Evolutionary conservation across 2,888 invertebrate genomes (phyloP).

Genomic region (Hetaerina titia): DNA sequence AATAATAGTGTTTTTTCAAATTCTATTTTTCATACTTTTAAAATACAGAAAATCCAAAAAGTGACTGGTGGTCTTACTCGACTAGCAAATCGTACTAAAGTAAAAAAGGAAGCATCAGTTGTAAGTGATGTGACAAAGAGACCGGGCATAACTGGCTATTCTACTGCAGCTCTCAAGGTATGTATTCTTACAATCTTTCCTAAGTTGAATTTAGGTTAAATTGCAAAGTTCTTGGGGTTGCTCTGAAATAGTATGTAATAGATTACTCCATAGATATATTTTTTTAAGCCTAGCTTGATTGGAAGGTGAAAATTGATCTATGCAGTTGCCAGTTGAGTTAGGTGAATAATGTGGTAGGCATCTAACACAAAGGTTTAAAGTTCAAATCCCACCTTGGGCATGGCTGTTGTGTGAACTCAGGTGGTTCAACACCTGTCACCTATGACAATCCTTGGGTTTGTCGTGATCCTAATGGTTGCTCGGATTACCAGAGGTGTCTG

Average conservation of each 20-base stretch:
- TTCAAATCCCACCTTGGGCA: no score
- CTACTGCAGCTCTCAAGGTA: conserved; percentile 45
- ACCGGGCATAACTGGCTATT: conserved; percentile 41
- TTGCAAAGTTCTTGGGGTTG: background rate
- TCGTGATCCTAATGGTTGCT: no score
- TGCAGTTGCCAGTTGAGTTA: conserved; percentile 85
- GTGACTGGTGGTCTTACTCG: conserved; percentile 95
- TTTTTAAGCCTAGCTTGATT: no score
- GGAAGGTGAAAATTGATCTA: conserved; percentile 77
- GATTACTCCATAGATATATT: no score
- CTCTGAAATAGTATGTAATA: no score
- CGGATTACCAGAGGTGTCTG: no score
- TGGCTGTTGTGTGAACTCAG: no score
- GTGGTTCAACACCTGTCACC: no score
- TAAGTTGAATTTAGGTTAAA: background rate
- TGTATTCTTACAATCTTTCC: background rate
- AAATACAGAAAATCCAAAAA: conserved; percentile 90
- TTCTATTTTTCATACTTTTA: conserved; percentile 50
- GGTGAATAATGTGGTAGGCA: conserved; percentile 78
- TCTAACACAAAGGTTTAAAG: no score
- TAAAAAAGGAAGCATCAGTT: conserved; percentile 90
- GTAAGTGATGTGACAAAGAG: conserved; percentile 32
- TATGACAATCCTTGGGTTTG: no score
- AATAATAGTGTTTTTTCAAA: conserved; percentile 52
- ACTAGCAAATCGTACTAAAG: conserved; percentile 92